A percentile compares a stretch with the other conserved stretches of the same genome.
phyloP scores from a whole-genome alignment of 2,113 vertebrate genomes.

The Scomber colias region DNA sequence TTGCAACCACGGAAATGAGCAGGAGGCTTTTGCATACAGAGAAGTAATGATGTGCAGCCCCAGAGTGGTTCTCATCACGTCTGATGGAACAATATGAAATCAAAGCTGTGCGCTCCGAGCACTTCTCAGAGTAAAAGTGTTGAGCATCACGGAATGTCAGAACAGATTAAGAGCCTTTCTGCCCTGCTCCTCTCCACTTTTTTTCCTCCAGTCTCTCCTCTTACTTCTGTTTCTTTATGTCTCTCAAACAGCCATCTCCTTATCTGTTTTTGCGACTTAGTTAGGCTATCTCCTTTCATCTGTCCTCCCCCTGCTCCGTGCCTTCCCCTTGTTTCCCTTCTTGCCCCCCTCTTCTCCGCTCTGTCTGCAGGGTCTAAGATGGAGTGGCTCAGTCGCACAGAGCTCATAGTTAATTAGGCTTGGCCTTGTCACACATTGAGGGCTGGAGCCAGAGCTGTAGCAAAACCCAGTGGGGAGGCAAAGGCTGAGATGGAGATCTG shows the following conservation, averaged over 20 bases:
- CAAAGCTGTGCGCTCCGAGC: slow-evolving; percentile 68
- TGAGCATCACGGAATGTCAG: slow-evolving; percentile 69
- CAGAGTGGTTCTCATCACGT: slow-evolving; percentile 58
- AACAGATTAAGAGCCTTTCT: slow-evolving; percentile 74
- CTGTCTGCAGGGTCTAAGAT: slow-evolving; percentile 68
- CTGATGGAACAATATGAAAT: slow-evolving; percentile 77
- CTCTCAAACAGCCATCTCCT: slow-evolving; percentile 37
- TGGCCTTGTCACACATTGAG: slow-evolving; percentile 76
- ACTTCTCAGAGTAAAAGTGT: slow-evolving; percentile 63
- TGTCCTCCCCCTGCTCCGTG: slow-evolving; percentile 52
- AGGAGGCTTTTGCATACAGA: slow-evolving; percentile 27
- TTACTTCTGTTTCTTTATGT: slow-evolving; percentile 28
- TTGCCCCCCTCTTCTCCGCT: slow-evolving; percentile 12
- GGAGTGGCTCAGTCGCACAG: slow-evolving; percentile 69
- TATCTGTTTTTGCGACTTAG: slow-evolving; percentile 62
- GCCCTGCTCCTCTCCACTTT: slow-evolving; percentile 7
- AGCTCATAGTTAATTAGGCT: slow-evolving; percentile 81
- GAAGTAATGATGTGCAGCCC: slow-evolving; percentile 50
- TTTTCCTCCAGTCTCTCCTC: slow-evolving; percentile 11
- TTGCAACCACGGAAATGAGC: slow-evolving; percentile 41
- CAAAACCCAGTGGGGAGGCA: slow-evolving; percentile 71
- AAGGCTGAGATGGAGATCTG: slow-evolving; percentile 71
- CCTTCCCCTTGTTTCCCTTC: slow-evolving; percentile 31
- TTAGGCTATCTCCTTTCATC: slow-evolving; percentile 70
- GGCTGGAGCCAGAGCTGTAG: slow-evolving; percentile 66